These are phyloP conservation scores for Origma solitaria DNA, from an alignment of 2,113 vertebrate genomes.

Conservation along the genomic window DNA sequence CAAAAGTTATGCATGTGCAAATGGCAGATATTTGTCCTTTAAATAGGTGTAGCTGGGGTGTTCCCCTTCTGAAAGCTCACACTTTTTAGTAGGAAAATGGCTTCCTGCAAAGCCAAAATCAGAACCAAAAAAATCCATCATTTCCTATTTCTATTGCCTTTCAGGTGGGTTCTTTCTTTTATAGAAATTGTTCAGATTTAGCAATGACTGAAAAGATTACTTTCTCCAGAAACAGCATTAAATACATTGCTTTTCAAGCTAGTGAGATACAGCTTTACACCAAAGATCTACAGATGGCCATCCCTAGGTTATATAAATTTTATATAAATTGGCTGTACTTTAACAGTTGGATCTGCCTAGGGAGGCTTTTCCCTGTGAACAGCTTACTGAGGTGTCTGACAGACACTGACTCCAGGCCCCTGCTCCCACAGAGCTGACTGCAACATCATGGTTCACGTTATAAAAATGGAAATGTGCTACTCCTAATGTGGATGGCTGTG, in stretches of 20 bases:
- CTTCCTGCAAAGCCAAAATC: neutral
- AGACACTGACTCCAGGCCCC: neutral
- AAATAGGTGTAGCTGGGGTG: neutral
- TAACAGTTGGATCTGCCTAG: neutral
- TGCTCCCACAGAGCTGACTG: neutral
- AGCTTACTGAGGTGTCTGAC: neutral
- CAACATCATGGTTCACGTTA: neutral
- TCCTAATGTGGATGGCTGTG: neutral
- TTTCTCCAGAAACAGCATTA: neutral
- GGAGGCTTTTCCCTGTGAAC: neutral
- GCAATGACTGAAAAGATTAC: neutral
- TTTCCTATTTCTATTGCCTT: neutral
- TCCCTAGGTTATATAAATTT: neutral
- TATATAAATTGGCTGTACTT: neutral
- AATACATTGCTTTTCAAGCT: neutral
- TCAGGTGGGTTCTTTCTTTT: neutral
- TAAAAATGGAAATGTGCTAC: neutral
- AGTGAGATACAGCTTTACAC: neutral
- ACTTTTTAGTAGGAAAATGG: neutral
- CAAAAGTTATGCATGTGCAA: neutral
- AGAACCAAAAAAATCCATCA: neutral
- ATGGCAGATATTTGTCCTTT: neutral
- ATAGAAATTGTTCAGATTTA: neutral
- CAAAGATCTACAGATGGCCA: no score
- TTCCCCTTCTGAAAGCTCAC: neutral